Base-by-base conservation (phyloP, 1,140 invertebrate species). In the Achatina immaculata region DNA sequence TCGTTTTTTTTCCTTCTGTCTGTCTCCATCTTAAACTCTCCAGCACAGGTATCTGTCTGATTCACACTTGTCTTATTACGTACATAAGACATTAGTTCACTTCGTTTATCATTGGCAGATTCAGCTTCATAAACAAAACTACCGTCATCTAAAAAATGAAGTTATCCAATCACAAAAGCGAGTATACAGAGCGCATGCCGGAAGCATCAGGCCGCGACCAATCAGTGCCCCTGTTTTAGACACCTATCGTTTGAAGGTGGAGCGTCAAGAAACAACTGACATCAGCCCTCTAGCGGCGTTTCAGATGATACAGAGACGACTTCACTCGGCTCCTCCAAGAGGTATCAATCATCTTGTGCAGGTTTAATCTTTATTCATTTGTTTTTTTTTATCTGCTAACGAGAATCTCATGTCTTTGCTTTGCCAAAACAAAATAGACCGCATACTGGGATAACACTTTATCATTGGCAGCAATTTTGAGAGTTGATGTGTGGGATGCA, bases 211-310 rank as follows among this genome's bases (percentile, higher is more conserved):
- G 38, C 76, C 82, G 24, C 85, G 88, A 36, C 88, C 87, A n/a
- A 77, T 89, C 48, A 87, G 87, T n/a, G 88, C 87, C 24, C 88
- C 88, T 42, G 81, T 86, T 69, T 69, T 89, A n/a, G 82, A 82
- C 9, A 81, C 74, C 71, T 87, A 86, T 65, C 45, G 38, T 24
- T 42, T n/a, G 19, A 75, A 55, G 42, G 55, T 48, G 21, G 38
- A 34, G 14, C 34, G 45, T 21, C 14, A 75, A 31, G 65, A 42
- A 24, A 34, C 48, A 6, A 9, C 65, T 31, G 73, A 65, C n/a
- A 66, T 58, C 68, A 84, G 62, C 51, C 72, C 75, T 31, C 58
- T 40, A 2, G 75, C 76, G 31, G 81, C 83, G 51, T 83, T 81
- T 43, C 80, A 85, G 51, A 75, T 65, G 0, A 73, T 84, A 31